Evolutionary conservation across 2,113 vertebrate genomes (phyloP).

Genomic region (Typhlomys cinereus): DNA sequence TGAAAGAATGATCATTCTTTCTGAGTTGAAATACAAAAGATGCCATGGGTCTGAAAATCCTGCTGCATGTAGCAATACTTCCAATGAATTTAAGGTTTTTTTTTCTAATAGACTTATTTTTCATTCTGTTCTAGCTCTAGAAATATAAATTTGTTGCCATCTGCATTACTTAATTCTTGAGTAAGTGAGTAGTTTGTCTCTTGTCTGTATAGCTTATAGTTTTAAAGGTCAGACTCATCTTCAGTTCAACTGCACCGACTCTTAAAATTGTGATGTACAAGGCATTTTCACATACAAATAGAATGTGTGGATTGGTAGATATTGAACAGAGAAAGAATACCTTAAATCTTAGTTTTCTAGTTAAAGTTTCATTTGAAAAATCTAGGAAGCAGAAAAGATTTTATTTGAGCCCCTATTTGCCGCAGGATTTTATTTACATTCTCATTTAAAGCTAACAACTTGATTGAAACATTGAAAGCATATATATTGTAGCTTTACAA

Average conservation of each 20-base stretch:
- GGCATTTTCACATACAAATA: background rate
- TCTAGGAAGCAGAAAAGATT: background rate
- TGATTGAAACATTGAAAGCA: slow-evolving; percentile 15
- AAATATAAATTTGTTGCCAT: background rate
- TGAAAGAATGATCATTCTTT: background rate
- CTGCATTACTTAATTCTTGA: background rate
- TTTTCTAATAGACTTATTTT: background rate
- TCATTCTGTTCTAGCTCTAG: background rate
- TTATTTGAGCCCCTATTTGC: background rate
- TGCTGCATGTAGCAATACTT: background rate
- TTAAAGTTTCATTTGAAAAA: slow-evolving; percentile 44
- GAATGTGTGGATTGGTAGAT: background rate
- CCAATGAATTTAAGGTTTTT: slow-evolving; percentile 3
- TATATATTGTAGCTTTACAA: background rate
- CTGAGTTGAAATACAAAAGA: background rate
- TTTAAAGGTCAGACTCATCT: slow-evolving; percentile 36
- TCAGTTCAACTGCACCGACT: background rate
- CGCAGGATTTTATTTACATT: slow-evolving; percentile 16
- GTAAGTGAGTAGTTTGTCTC: background rate
- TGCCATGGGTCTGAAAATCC: background rate
- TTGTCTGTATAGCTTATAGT: background rate
- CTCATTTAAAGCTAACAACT: background rate
- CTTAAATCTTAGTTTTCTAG: background rate
- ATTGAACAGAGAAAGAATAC: background rate
- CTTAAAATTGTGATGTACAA: background rate